Conservation (phyloP, 1,140 invertebrate species). For the Choristoneura fumiferana region DNA sequence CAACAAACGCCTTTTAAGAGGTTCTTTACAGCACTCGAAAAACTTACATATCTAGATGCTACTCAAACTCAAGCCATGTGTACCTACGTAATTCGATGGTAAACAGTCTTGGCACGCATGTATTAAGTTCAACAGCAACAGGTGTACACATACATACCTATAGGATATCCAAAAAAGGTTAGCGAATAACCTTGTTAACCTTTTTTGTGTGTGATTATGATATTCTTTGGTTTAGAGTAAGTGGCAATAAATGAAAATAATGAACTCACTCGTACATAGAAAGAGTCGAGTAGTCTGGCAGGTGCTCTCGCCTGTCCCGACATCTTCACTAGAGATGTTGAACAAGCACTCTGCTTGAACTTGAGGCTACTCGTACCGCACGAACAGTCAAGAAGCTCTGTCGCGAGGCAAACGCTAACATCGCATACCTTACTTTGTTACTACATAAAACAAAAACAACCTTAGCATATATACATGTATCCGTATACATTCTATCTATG, state of each 20-base stretch:
- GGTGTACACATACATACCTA: neutral
- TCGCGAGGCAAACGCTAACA: conserved; percentile 24
- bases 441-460: neutral
- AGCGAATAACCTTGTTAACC: no score
- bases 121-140: conserved; percentile 10
- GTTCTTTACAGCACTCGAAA: conserved; percentile 15
- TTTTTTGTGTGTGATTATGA: no score
- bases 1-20: conserved; percentile 11
- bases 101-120: neutral
- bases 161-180: no score
- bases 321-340: conserved; percentile 60
- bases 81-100: conserved; percentile 1
- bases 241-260: neutral
- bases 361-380: conserved; percentile 33
- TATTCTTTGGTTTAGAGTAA: no score
- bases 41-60: conserved; percentile 10
- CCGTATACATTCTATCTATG: neutral
- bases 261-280: neutral
- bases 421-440: neutral
- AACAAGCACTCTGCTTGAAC: conserved; percentile 53
- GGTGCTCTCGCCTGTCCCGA: conserved; percentile 30
- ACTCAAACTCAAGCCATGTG: neutral
- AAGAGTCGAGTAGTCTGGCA: conserved; percentile 11
- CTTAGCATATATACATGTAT: neutral
- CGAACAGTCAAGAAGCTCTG: conserved; percentile 27